Conservation (phyloP, 2,797 vertebrate genomes). For the Sebastes minor region DNA sequence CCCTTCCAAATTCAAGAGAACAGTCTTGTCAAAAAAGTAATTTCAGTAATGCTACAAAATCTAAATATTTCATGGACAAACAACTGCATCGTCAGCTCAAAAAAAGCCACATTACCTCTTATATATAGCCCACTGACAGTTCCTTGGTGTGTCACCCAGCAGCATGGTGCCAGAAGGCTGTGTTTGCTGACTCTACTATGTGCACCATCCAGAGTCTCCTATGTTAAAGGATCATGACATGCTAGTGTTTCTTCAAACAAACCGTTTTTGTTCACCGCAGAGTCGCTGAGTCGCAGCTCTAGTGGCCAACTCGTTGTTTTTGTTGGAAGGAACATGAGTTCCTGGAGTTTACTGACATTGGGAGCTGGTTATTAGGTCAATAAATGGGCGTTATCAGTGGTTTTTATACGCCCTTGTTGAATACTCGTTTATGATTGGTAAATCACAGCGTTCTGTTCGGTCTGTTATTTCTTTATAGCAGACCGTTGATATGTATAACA, state of each 20-base stretch:
- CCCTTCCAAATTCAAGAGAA: not conserved
- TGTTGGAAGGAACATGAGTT: too few species aligned
- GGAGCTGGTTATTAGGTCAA: too few species aligned
- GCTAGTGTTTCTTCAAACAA: not conserved
- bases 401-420: too few species aligned
- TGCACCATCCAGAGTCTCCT: not conserved
- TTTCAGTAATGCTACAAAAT: not conserved
- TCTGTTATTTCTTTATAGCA: too few species aligned
- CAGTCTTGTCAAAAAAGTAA: not conserved
- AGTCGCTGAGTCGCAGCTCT: too few species aligned
- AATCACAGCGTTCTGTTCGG: too few species aligned
- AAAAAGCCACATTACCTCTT: slow-evolving; percentile 1
- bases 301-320: too few species aligned
- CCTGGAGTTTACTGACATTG: too few species aligned
- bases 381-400: too few species aligned
- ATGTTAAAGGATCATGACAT: not conserved
- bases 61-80: not conserved
- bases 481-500: too few species aligned
- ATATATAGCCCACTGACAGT: not conserved
- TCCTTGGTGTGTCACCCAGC: not conserved
- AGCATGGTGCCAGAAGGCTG: not conserved
- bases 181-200: not conserved
- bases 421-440: too few species aligned
- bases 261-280: too few species aligned
- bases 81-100: not conserved